These are phyloP conservation scores for Dendroctonus ponderosae DNA, from an alignment of 1,140 invertebrate species.

Conservation along the genomic window DNA sequence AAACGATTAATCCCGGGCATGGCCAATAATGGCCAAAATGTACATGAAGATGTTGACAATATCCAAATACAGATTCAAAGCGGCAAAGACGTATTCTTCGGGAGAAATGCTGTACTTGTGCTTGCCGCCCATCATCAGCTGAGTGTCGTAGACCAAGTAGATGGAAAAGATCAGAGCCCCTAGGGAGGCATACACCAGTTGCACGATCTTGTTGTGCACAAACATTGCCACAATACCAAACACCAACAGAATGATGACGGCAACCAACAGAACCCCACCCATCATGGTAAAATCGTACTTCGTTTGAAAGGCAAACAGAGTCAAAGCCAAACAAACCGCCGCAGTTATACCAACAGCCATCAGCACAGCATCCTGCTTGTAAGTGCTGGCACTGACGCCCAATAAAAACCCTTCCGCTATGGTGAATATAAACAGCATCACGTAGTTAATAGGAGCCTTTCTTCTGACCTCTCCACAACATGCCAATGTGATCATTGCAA, in stretches of 20 bases:
- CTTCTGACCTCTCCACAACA: conserved; percentile 84
- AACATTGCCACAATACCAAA: conserved; percentile 82
- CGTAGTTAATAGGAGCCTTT: conserved; percentile 83
- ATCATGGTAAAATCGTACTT: conserved; percentile 89
- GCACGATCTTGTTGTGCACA: conserved; percentile 61
- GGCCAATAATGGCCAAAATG: conserved; percentile 78
- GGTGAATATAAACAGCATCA: conserved; percentile 85
- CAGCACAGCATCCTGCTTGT: conserved; percentile 63
- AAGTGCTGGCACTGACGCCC: conserved; percentile 63
- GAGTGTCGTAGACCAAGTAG: conserved; percentile 91
- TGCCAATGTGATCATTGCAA: conserved; percentile 78
- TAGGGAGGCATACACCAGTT: conserved; percentile 74
- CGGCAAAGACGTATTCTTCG: conserved; percentile 95
- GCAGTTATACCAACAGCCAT: conserved; percentile 80
- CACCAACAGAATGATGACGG: conserved; percentile 72
- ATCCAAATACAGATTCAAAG: conserved; percentile 87
- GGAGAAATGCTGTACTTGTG: conserved; percentile 91
- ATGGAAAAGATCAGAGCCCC: conserved; percentile 80
- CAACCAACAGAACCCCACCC: conserved; percentile 76
- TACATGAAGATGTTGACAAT: conserved; percentile 89
- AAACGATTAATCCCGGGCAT: conserved; percentile 56
- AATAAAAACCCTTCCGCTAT: conserved; percentile 75
- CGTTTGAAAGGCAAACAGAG: conserved; percentile 91
- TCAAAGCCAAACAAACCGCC: conserved; percentile 77
- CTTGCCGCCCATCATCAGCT: conserved; percentile 90